Base-by-base conservation (phyloP, 2,888 invertebrate species). In the Hirudinaria manillensis region DNA sequence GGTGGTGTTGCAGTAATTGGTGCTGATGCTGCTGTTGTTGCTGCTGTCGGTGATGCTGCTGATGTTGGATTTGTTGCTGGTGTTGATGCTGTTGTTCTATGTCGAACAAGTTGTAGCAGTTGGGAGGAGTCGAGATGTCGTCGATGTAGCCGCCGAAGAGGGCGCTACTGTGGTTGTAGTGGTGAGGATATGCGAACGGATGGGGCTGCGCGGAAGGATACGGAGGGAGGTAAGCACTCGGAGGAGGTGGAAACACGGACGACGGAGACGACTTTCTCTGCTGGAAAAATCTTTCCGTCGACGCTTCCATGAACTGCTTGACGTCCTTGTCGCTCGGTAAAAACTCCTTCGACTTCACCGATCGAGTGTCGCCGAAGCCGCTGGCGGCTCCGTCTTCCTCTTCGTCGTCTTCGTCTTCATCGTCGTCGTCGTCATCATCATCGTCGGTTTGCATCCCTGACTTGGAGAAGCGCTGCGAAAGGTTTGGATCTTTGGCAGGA, bases 41-140 rank as follows among this genome's bases (percentile, higher is more conserved):
- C 10, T 21, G 36, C 13, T 68, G 32, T 1, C 21, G 32, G 16
- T 68, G 29, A 68, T 68, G 27, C 3, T 4, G 67, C 3, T 67
- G 32, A 61, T 27, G 61, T 1, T 13, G 61, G 13, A 19, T 7
- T 27, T 61, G 24, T 61, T 24, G 29, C 32, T 36, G 29, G 67
- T 32, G 68, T n/a, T 34, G 36, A n/a, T 32, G 34, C 10, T 32
- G 32, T 61, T 68, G 51, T 21, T 51, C 51, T 16, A 70, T 70
- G 45, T 70, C 51, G 70, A 68, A 68, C 13, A 27, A n/a, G 51
- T 70, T 70, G 70, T 24, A n/a, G n/a, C 38, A 24, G 70, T 70
- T 70, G 51, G 27, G 32, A 24, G 38, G n/a, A 24, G n/a, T 16
- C 19, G 27, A 27, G 70, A 27, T 45, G 70, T 21, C 27, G 70